Evolutionary conservation across 2,888 invertebrate species (phyloP).

Genomic region (Amblyjoppa proteus): DNA sequence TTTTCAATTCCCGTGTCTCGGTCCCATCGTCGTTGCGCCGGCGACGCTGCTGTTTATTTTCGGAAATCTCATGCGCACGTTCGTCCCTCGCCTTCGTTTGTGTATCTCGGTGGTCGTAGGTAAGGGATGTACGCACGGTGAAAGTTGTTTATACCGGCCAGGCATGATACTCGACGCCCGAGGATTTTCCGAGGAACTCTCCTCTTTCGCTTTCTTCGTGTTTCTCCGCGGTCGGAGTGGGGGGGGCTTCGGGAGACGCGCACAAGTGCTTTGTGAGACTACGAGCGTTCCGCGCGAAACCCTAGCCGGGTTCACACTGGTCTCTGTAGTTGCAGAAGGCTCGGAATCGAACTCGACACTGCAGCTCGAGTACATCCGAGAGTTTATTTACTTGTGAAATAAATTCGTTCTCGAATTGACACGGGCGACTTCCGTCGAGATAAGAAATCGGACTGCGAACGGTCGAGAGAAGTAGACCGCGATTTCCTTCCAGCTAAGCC

Average conservation of each 20-base stretch:
- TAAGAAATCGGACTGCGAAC: too few relatives aligned
- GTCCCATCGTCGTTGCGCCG: background rate
- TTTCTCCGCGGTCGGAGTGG: background rate
- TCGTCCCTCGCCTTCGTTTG: background rate
- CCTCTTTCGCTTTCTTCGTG: background rate
- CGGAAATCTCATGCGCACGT: background rate
- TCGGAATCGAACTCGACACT: too few relatives aligned
- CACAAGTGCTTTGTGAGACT: background rate
- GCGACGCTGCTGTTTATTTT: slow-evolving; percentile 8
- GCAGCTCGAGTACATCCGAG: too few relatives aligned
- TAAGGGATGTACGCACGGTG: background rate
- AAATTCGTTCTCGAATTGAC: too few relatives aligned
- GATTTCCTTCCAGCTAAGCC: too few relatives aligned
- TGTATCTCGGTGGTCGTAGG: background rate
- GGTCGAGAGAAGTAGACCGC: too few relatives aligned
- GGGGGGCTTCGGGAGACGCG: background rate
- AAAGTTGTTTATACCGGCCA: background rate
- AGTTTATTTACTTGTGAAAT: too few relatives aligned
- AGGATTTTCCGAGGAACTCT: background rate
- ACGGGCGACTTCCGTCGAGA: too few relatives aligned
- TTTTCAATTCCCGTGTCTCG: background rate
- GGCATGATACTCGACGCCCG: slow-evolving; percentile 5
- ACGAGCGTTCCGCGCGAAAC: too few relatives aligned
- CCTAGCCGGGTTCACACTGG: too few relatives aligned
- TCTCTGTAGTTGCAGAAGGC: too few relatives aligned